Conservation (phyloP, 2,113 vertebrate genomes). For the Alethe diademata region DNA sequence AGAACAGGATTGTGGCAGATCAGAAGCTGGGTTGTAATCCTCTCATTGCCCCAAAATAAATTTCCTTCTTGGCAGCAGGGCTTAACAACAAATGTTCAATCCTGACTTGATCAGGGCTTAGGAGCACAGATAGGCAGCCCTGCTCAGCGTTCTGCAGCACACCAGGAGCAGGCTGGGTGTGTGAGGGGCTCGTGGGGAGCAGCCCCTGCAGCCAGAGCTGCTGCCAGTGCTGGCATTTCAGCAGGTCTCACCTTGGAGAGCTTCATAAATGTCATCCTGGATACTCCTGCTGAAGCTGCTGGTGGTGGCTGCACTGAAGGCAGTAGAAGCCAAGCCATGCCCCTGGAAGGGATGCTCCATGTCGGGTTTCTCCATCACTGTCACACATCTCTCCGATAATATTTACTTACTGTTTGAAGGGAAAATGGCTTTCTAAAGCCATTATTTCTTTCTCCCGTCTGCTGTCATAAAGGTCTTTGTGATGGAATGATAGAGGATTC, state of each 20-base stretch:
- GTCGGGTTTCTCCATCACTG: conserved; percentile 11
- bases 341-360: not conserved
- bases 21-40: conserved; percentile 43
- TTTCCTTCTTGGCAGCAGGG: conserved; percentile 7
- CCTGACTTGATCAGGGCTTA: fast-evolving
- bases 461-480: conserved; percentile 64
- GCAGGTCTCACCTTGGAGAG: not conserved
- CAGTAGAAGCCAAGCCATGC: not conserved
- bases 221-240: not conserved
- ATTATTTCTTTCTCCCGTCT: conserved; percentile 24
- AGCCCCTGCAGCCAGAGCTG: not conserved
- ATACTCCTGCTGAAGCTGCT: not conserved
- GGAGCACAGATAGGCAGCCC: not conserved
- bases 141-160: fast-evolving
- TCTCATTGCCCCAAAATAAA: conserved; percentile 26
- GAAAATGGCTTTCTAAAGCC: conserved; percentile 63
- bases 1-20: not conserved
- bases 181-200: fast-evolving
- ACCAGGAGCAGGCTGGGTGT: fast-evolving
- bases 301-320: not conserved
- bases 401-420: conserved; percentile 63
- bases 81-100: not conserved
- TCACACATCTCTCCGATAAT: conserved; percentile 52
- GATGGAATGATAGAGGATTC: conserved; percentile 54
- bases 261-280: not conserved